phyloP scores from a whole-genome alignment of 2,113 vertebrate genomes.

The Mohoua ochrocephala region DNA sequence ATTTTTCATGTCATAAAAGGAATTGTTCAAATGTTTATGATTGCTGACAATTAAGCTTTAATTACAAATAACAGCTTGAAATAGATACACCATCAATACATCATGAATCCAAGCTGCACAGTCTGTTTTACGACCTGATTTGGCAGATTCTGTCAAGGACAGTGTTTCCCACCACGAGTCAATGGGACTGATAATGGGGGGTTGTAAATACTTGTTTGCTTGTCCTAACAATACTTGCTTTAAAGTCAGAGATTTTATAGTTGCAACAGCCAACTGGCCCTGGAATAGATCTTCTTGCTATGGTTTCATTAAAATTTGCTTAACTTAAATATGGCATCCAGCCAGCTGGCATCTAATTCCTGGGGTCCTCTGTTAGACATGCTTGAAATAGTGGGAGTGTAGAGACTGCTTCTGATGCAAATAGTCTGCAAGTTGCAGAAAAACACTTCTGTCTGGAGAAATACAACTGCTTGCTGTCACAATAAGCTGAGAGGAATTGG shows the following conservation, averaged over 20 bases:
- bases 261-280: not conserved
- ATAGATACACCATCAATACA: not conserved
- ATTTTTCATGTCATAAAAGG: not conserved
- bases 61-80: not conserved
- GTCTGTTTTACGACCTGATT: not conserved
- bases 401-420: not conserved
- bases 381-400: not conserved
- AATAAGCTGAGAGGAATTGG: not conserved
- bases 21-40: not conserved
- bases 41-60: not conserved
- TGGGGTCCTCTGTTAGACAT: not conserved
- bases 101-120: not conserved
- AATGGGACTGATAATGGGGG: not conserved
- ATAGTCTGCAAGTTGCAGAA: not conserved
- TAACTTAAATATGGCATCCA: not conserved
- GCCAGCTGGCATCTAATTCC: not conserved
- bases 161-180: not conserved
- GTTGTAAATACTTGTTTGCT: not conserved
- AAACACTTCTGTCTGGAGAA: not conserved
- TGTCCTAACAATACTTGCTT: not conserved
- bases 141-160: not conserved
- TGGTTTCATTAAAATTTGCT: not conserved
- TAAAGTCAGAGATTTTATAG: not conserved
- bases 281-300: not conserved
- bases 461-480: slow-evolving; percentile 19